phyloP scores from a whole-genome alignment of 2,797 vertebrate genomes.

The Sphenodon punctatus region DNA sequence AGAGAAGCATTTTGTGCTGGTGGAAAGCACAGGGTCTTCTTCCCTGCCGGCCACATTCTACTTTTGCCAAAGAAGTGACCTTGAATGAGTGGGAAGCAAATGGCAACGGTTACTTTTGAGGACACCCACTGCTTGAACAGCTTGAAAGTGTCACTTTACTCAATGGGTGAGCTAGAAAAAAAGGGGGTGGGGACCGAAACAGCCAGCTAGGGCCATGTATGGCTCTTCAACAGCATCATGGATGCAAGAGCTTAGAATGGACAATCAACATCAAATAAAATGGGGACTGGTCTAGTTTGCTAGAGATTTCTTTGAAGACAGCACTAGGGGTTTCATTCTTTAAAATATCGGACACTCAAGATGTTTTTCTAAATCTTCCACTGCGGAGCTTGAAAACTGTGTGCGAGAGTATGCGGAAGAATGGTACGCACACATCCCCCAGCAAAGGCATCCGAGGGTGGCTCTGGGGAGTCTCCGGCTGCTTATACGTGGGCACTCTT shows the following conservation, averaged over 20 bases:
- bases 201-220: not conserved
- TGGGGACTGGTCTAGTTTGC: slow-evolving; percentile 38
- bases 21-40: slow-evolving; percentile 31
- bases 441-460: slow-evolving; percentile 47
- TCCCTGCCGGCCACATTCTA: slow-evolving; percentile 26
- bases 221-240: slow-evolving; percentile 3
- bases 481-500: slow-evolving; percentile 94
- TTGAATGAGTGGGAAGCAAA: slow-evolving; percentile 40
- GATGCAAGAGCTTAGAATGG: not conserved
- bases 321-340: slow-evolving; percentile 40
- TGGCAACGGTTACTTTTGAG: slow-evolving; percentile 14
- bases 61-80: slow-evolving; percentile 45
- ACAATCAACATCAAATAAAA: not conserved
- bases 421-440: slow-evolving; percentile 49
- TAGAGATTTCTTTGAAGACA: slow-evolving; percentile 61
- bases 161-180: slow-evolving; percentile 53
- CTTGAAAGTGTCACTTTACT: slow-evolving; percentile 48
- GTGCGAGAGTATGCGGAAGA: not conserved
- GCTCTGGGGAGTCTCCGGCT: not conserved
- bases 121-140: slow-evolving; percentile 36
- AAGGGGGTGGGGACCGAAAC: not conserved
- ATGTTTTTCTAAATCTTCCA: slow-evolving; percentile 62
- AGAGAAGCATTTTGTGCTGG: slow-evolving; percentile 58
- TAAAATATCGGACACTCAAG: slow-evolving; percentile 45
- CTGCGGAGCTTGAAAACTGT: slow-evolving; percentile 39